A percentile compares a stretch with the other conserved stretches of the same genome.
These are phyloP conservation scores for Muricea muricata DNA, from an alignment of 92 coral and sea anemone species.

Conservation along the genomic window DNA sequence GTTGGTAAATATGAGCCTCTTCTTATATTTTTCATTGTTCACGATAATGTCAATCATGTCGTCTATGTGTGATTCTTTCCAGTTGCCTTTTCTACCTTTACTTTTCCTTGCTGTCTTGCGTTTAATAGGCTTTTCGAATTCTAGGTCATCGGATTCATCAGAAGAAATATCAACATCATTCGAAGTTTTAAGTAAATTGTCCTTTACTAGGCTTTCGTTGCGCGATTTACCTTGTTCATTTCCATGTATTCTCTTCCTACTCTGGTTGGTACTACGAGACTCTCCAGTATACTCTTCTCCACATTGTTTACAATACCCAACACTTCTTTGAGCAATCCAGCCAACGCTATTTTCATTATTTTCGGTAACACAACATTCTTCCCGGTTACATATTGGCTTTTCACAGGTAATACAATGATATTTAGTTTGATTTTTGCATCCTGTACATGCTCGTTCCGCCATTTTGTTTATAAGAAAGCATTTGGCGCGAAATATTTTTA, in stretches of 20 bases:
- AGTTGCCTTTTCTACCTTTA: conserved; percentile 60
- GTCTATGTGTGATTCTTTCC: conserved; percentile 60
- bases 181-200: background rate
- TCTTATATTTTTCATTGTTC: conserved; percentile 59
- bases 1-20: conserved; percentile 66
- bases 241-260: background rate
- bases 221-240: background rate
- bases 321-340: conserved; percentile 11
- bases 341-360: conserved; percentile 29
- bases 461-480: too few relatives aligned
- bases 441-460: background rate
- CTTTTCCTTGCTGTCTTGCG: conserved; percentile 16
- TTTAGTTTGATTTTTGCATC: background rate
- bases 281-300: background rate
- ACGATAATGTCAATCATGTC: conserved; percentile 52
- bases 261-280: background rate
- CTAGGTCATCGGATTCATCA: conserved; percentile 17
- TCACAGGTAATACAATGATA: conserved; percentile 17
- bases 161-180: background rate
- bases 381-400: background rate
- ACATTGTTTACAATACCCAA: conserved; percentile 24
- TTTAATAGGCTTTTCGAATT: conserved; percentile 1
- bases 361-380: conserved; percentile 1
- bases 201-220: background rate
- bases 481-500: background rate